Conservation (phyloP, 2,797 vertebrate genomes). For the Echeneis naucrates region DNA sequence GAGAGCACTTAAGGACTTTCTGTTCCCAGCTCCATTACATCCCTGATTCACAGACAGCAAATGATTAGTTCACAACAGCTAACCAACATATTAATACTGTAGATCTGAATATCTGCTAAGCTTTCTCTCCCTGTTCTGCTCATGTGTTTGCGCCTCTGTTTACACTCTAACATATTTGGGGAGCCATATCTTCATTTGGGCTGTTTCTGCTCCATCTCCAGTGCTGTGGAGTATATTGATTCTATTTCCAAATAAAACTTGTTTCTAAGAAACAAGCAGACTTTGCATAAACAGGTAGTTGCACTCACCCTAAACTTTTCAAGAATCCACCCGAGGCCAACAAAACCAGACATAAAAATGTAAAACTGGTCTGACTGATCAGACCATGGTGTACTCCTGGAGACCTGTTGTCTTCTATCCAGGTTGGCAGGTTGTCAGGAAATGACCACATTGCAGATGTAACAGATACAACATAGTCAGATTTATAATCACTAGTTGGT, state of each 20-base stretch:
- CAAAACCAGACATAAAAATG: background rate
- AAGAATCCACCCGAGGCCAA: no score
- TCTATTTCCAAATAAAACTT: no score
- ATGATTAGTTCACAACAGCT: slow-evolving; percentile 49
- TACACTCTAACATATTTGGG: slow-evolving; percentile 28
- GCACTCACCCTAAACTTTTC: no score
- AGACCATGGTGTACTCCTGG: background rate
- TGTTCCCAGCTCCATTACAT: slow-evolving; percentile 49
- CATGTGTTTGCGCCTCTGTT: slow-evolving; percentile 29
- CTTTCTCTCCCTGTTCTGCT: slow-evolving; percentile 43
- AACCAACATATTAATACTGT: slow-evolving; percentile 65
- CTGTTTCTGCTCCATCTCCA: slow-evolving; percentile 8
- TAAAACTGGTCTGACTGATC: background rate
- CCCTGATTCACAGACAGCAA: slow-evolving; percentile 34
- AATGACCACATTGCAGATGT: background rate
- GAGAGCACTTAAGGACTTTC: slow-evolving; percentile 57
- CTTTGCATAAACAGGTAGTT: background rate
- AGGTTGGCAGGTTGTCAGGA: background rate
- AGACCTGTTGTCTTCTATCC: background rate
- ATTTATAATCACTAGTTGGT: no score
- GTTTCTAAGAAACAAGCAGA: no score
- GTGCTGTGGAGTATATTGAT: slow-evolving; percentile 31
- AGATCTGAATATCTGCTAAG: slow-evolving; percentile 40
- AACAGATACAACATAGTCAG: no score
- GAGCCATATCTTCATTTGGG: slow-evolving; percentile 26